Conservation (phyloP, 1,140 invertebrate genomes). For the Bombus pascuorum region DNA sequence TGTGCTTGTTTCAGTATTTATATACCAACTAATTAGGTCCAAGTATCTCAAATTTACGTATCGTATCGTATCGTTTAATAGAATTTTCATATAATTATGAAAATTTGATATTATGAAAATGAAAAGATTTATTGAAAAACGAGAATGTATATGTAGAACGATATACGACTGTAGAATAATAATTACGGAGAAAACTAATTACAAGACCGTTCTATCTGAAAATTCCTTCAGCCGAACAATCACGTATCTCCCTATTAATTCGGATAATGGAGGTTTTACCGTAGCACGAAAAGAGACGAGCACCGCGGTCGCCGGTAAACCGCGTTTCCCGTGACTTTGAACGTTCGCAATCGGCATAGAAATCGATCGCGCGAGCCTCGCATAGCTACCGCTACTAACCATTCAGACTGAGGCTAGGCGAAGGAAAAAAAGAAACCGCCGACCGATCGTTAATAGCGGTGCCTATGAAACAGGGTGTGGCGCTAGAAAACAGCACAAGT, state of each 20-base stretch:
- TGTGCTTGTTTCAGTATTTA: no score
- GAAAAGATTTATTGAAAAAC: no score
- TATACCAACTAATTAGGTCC: no score
- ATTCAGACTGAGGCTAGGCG: slow-evolving; percentile 3
- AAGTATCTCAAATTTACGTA: no score
- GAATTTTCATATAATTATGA: no score
- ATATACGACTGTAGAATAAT: no score
- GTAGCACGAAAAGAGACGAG: not conserved
- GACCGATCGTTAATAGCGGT: slow-evolving; percentile 67
- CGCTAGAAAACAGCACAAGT: slow-evolving; percentile 85
- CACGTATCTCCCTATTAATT: no score
- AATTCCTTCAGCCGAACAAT: not conserved
- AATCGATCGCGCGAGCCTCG: slow-evolving; percentile 53
- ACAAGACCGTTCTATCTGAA: not conserved
- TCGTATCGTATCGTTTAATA: no score
- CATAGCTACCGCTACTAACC: slow-evolving; percentile 42
- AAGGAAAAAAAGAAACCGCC: slow-evolving; percentile 22
- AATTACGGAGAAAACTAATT: no score
- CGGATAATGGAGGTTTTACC: not conserved
- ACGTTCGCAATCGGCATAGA: slow-evolving; percentile 45
- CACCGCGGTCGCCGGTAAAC: slow-evolving; percentile 27
- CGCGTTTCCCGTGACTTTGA: slow-evolving; percentile 41
- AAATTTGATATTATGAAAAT: no score
- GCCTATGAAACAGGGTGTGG: slow-evolving; percentile 83
- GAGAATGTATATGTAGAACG: no score